Evolutionary conservation across 2,888 invertebrate species (phyloP).

Genomic region (Drosophila nr. medialis): DNA sequence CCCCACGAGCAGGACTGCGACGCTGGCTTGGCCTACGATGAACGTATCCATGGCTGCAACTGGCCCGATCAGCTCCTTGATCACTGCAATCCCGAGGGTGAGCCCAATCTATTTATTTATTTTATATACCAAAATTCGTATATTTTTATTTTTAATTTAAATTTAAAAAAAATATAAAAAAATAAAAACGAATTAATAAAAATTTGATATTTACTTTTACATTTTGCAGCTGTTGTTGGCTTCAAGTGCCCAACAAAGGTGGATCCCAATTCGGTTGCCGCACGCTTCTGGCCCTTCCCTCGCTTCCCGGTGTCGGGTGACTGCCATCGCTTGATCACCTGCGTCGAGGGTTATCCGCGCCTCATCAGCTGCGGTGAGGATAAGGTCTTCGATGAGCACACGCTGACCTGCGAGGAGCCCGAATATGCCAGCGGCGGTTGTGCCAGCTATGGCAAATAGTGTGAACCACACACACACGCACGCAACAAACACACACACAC

Average conservation of each 20-base stretch:
- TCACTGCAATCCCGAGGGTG: slow-evolving; percentile 95
- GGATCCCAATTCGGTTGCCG: slow-evolving; percentile 91
- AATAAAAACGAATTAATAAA: slow-evolving; percentile 32
- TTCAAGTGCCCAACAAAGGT: slow-evolving; percentile 96
- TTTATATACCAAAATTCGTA: not conserved
- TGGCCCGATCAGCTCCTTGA: slow-evolving; percentile 96
- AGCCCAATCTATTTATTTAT: not conserved
- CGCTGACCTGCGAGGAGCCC: slow-evolving; percentile 92
- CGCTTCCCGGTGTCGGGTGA: slow-evolving; percentile 95
- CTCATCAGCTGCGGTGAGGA: slow-evolving; percentile 95
- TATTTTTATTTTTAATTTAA: not conserved
- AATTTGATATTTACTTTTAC: not conserved
- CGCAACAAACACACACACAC: slow-evolving; percentile 7
- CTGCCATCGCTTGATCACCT: slow-evolving; percentile 94
- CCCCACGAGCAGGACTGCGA: slow-evolving; percentile 93
- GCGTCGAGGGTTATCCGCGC: slow-evolving; percentile 95
- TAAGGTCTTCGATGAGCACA: slow-evolving; percentile 93
- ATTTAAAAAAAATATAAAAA: too few relatives aligned
- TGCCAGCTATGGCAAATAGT: slow-evolving; percentile 80
- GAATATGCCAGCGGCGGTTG: slow-evolving; percentile 82
- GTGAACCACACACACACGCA: slow-evolving; percentile 6
- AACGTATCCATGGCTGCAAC: slow-evolving; percentile 94
- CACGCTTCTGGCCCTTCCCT: slow-evolving; percentile 96
- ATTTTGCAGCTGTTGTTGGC: slow-evolving; percentile 91
- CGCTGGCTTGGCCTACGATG: slow-evolving; percentile 94